Conservation (phyloP, 1,140 invertebrate genomes). For the Pollicipes pollicipes region DNA sequence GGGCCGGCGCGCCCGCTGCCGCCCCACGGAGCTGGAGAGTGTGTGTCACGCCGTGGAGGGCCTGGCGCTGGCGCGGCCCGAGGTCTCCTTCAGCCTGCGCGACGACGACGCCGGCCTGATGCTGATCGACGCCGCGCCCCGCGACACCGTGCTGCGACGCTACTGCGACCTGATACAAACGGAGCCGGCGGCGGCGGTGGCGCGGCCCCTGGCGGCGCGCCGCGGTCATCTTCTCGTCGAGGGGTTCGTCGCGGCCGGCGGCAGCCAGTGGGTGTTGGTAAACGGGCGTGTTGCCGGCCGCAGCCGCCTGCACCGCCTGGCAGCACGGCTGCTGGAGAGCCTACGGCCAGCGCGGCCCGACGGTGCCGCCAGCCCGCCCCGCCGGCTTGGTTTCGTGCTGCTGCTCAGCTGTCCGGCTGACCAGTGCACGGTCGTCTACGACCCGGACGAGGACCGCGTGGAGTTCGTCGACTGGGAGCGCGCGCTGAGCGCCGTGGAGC, state of each 20-base stretch:
- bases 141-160: slow-evolving; percentile 26
- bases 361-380: no score
- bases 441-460: neutral
- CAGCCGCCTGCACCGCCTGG: neutral
- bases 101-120: slow-evolving; percentile 38
- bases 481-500: neutral
- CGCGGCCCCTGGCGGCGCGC: neutral
- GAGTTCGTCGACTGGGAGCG: neutral
- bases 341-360: no score
- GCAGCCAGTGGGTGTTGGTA: neutral
- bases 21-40: slow-evolving; percentile 36
- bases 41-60: slow-evolving; percentile 35
- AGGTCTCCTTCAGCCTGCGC: slow-evolving; percentile 37
- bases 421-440: neutral
- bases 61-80: slow-evolving; percentile 37
- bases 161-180: neutral
- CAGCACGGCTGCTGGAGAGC: neutral
- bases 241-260: neutral
- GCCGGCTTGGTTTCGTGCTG: neutral
- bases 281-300: neutral
- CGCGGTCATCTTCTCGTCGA: neutral
- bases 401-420: neutral
- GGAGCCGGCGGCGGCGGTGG: no score
- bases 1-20: slow-evolving; percentile 40
- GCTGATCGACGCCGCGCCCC: slow-evolving; percentile 36